Evolutionary conservation across 1,140 invertebrate genomes (phyloP), one percentile per base, ranked within the genome.

Genomic region (Diorhabda carinulata): DNA sequence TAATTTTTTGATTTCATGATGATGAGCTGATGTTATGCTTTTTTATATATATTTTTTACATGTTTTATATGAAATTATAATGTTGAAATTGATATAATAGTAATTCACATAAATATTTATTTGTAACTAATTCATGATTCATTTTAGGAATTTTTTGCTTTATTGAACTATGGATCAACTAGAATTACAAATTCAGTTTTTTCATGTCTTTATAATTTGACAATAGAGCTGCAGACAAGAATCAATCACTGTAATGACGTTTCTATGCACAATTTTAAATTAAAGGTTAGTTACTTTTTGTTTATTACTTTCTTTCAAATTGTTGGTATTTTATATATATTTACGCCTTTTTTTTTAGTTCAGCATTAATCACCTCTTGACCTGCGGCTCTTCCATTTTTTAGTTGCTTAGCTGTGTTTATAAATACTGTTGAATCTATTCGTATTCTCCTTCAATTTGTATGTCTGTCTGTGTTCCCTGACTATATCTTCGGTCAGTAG

Each of bases 211-310:
- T 74, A 76, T 44, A 82, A 85, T 75, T 69, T 86, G 52, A 84
- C 84, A n/a, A 78, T 81, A 61, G 80, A 78, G 1, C 64, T 86
- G 40, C 77, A 80, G 59, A 77, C 78, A 69, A 73, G 84, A 69
- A 82, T 86, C 72, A 77, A 82, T 68, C 84, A 85, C 72, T 85
- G 82, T 52, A 82, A 80, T 70, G 84, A 86, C 78, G 83, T 84
- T 9, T 80, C 78, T 63, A 78, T 83, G 41, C 80, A 79, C 65
- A 85, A 83, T 77, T 80, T 81, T 67, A 84, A 82, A 64, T 62
- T 43, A 40, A 62, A 64, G 41, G 74, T 67, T 68, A 44, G 64
- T 66, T 43, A 52, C 3, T 52, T 8, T 52, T 8, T 52, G n/a
- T 52, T 52, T 52, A n/a, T 52, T 25, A 25, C 25, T 25, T 25